Percentiles rank a stretch among this genome's conserved stretches.
These are phyloP conservation scores for Alauda arvensis DNA, from an alignment of 2,797 vertebrate genomes.

Conservation along the genomic window DNA sequence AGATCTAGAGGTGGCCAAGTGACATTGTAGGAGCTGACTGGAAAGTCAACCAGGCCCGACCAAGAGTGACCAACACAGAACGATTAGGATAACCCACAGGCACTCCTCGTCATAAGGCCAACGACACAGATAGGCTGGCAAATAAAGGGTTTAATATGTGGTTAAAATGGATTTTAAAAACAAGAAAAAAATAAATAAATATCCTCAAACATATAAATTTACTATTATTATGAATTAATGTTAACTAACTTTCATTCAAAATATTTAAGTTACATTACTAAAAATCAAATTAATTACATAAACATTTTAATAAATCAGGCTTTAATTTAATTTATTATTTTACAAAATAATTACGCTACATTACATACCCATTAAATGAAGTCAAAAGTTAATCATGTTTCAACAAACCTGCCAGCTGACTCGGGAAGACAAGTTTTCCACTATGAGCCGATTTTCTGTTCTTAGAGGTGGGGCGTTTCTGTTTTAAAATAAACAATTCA, in stretches of 20 bases:
- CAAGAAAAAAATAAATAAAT: constrained; percentile 75
- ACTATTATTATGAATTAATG: constrained; percentile 54
- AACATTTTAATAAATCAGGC: background rate
- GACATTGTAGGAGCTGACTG: constrained; percentile 88
- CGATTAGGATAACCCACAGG: constrained; percentile 90
- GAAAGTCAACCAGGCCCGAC: constrained; percentile 94
- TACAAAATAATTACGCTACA: constrained; percentile 55
- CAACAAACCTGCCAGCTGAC: constrained; percentile 97
- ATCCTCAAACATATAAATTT: constrained; percentile 73
- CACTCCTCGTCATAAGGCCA: constrained; percentile 97
- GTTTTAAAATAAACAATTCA: constrained; percentile 11
- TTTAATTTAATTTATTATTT: constrained; percentile 39
- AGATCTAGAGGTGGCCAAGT: constrained; percentile 84
- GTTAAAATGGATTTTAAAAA: constrained; percentile 91
- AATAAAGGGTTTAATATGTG: constrained; percentile 99
- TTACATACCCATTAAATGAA: constrained; percentile 69
- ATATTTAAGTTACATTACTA: constrained; percentile 46
- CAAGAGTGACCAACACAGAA: constrained; percentile 98
- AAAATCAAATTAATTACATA: constrained; percentile 42
- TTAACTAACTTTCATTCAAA: constrained; percentile 52
- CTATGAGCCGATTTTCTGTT: constrained; percentile 95
- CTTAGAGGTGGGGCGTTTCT: constrained; percentile 93
- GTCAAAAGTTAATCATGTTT: constrained; percentile 62
- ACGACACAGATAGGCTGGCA: constrained; percentile 99
- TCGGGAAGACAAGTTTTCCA: constrained; percentile 93